phyloP scores from a whole-genome alignment of 2,797 vertebrate species.

The Pangasius larnaudii region DNA sequence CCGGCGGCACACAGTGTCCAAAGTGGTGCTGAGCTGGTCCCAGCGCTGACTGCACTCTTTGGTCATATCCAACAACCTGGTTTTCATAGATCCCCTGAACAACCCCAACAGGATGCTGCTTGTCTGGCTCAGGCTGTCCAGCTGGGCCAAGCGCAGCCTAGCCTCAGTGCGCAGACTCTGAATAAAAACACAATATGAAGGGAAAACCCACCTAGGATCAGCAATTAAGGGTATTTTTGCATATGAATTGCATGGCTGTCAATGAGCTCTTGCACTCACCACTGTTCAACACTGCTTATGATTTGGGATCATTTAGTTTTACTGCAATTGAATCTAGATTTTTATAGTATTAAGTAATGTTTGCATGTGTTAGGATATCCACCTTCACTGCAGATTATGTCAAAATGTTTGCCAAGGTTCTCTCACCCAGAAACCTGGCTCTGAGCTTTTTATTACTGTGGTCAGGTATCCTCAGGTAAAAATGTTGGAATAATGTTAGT shows the following conservation, averaged over 20 bases:
- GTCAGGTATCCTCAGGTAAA: neutral
- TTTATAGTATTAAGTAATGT: conserved; percentile 35
- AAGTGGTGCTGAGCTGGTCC: conserved; percentile 67
- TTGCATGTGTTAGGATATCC: conserved; percentile 23
- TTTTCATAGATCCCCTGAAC: conserved; percentile 60
- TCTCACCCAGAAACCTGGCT: conserved; percentile 22
- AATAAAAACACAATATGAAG: neutral
- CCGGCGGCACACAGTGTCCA: conserved; percentile 63
- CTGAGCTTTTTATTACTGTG: neutral
- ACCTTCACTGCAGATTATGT: conserved; percentile 32
- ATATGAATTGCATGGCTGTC: neutral
- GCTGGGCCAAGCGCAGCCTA: conserved; percentile 62
- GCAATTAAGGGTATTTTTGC: neutral
- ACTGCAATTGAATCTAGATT: conserved; percentile 12
- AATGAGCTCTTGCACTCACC: conserved; percentile 2
- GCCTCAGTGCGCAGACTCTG: conserved; percentile 71
- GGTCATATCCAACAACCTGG: conserved; percentile 62
- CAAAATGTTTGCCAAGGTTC: neutral
- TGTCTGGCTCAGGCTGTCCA: conserved; percentile 72
- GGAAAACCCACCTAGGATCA: neutral
- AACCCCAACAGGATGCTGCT: conserved; percentile 64
- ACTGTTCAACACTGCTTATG: neutral
- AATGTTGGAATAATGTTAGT: neutral
- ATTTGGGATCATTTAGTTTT: conserved; percentile 46
- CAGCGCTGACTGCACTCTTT: conserved; percentile 70